Evolutionary conservation across 2,888 invertebrate genomes (phyloP).

Genomic region (Rhingia campestris): DNA sequence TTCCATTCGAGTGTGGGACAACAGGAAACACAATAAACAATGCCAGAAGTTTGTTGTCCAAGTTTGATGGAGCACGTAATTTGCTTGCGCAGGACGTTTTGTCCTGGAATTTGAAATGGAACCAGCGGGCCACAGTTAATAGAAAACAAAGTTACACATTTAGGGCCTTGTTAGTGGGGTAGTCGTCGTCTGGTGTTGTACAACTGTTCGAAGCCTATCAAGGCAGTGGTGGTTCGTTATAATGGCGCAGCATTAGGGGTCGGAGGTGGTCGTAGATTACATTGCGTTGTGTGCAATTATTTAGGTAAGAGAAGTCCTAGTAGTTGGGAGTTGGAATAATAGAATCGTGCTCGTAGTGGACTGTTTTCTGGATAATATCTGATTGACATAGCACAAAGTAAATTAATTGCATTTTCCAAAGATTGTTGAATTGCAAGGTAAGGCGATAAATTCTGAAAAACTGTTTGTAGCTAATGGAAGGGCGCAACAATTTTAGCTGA

Average conservation of each 20-base stretch:
- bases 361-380: too few species aligned
- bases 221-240: not conserved
- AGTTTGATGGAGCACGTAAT: constrained; percentile 74
- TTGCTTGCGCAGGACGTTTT: constrained; percentile 74
- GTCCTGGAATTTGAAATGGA: constrained; percentile 72
- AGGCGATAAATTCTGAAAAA: too few species aligned
- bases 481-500: too few species aligned
- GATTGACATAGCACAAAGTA: too few species aligned
- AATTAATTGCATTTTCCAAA: too few species aligned
- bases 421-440: too few species aligned
- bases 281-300: too few species aligned
- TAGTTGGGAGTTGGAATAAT: too few species aligned
- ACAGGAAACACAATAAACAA: constrained; percentile 68
- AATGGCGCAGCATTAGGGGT: not conserved
- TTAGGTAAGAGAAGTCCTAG: too few species aligned
- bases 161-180: constrained; percentile 53
- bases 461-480: too few species aligned
- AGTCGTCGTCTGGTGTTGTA: constrained; percentile 8
- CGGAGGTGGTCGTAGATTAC: too few species aligned
- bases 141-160: constrained; percentile 71
- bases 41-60: constrained; percentile 72
- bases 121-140: constrained; percentile 70
- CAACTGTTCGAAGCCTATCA: constrained; percentile 24
- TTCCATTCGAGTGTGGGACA: constrained; percentile 53
- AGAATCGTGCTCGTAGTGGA: too few species aligned